A percentile compares a stretch with the other conserved stretches of the same genome.
phyloP scores from a whole-genome alignment of 1,140 invertebrate genomes.

The Sycophila sp. region DNA sequence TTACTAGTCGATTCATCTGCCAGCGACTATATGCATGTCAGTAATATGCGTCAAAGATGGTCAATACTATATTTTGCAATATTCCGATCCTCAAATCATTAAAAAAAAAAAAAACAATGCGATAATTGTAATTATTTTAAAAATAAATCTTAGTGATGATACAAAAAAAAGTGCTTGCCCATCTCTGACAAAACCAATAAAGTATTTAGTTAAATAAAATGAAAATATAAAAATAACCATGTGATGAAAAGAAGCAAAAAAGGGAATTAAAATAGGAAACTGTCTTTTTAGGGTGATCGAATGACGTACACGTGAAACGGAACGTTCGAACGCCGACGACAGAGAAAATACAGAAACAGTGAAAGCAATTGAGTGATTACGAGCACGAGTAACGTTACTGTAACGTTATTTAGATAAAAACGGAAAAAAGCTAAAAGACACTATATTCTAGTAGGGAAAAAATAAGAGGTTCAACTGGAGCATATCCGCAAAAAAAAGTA shows the following conservation, averaged over 20 bases:
- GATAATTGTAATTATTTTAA: neutral
- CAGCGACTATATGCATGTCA: slow-evolving; percentile 17
- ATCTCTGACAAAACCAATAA: slow-evolving; percentile 13
- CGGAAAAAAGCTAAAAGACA: too few relatives aligned
- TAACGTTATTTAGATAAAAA: slow-evolving; percentile 31
- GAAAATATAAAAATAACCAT: slow-evolving; percentile 3
- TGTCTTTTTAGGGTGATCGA: slow-evolving; percentile 40
- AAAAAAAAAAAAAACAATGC: neutral
- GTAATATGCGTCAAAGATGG: slow-evolving; percentile 26
- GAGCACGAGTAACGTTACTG: slow-evolving; percentile 27
- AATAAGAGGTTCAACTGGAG: slow-evolving; percentile 10
- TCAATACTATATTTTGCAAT: neutral
- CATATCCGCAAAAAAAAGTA: slow-evolving; percentile 17
- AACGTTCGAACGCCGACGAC: slow-evolving; percentile 29
- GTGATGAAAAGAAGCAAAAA: neutral
- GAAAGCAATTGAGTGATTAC: slow-evolving; percentile 9
- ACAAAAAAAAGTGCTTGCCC: neutral
- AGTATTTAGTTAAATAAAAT: slow-evolving; percentile 17
- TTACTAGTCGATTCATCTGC: slow-evolving; percentile 25
- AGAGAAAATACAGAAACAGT: slow-evolving; percentile 18
- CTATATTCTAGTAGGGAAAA: too few relatives aligned
- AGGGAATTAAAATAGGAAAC: slow-evolving; percentile 30
- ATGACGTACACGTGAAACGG: slow-evolving; percentile 38
- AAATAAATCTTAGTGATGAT: too few relatives aligned
- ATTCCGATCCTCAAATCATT: too few relatives aligned